A percentile compares a stretch with the other conserved stretches of the same genome.
Conservation (phyloP, 2,113 vertebrate genomes). For the Ancistrus triradiatus region DNA sequence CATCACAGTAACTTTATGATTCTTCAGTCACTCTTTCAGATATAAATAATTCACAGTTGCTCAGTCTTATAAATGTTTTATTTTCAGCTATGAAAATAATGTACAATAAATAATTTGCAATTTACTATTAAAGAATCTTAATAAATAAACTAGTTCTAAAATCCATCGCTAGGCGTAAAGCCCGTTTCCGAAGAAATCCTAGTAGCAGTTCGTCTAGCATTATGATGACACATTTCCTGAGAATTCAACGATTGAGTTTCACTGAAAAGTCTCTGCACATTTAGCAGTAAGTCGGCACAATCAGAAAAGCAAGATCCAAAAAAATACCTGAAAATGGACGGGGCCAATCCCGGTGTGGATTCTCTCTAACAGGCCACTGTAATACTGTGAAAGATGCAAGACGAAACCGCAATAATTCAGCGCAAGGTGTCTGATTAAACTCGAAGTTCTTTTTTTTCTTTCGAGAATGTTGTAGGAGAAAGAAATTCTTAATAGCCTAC, state of each 20-base stretch:
- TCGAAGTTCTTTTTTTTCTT: too few species aligned
- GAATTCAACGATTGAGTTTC: slow-evolving; percentile 73
- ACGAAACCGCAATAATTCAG: too few species aligned
- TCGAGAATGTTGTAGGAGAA: slow-evolving; percentile 62
- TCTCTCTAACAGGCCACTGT: slow-evolving; percentile 46
- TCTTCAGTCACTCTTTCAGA: too few species aligned
- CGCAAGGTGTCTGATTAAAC: too few species aligned
- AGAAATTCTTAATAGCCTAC: slow-evolving; percentile 35
- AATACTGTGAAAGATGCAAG: slow-evolving; percentile 17
- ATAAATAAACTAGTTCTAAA: slow-evolving; percentile 98
- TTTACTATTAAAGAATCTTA: slow-evolving; percentile 93
- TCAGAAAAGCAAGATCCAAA: slow-evolving; percentile 42
- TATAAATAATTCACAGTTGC: too few species aligned
- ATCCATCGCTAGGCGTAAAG: slow-evolving; percentile 69
- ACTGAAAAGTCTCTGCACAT: slow-evolving; percentile 50
- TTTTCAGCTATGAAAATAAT: slow-evolving; percentile 98
- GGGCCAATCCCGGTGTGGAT: slow-evolving; percentile 51
- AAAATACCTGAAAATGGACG: slow-evolving; percentile 69
- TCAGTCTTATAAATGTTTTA: slow-evolving; percentile 55
- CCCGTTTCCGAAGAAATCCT: slow-evolving; percentile 61
- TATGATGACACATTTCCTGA: slow-evolving; percentile 70
- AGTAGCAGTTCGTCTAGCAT: slow-evolving; percentile 66
- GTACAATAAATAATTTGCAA: slow-evolving; percentile 98
- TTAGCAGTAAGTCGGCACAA: slow-evolving; percentile 34
- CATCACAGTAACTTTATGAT: too few species aligned